A percentile compares a stretch with the other conserved stretches of the same genome.
These are phyloP conservation scores for Drosophila nr. medialis DNA, from an alignment of 2,888 invertebrate species.

Conservation along the genomic window DNA sequence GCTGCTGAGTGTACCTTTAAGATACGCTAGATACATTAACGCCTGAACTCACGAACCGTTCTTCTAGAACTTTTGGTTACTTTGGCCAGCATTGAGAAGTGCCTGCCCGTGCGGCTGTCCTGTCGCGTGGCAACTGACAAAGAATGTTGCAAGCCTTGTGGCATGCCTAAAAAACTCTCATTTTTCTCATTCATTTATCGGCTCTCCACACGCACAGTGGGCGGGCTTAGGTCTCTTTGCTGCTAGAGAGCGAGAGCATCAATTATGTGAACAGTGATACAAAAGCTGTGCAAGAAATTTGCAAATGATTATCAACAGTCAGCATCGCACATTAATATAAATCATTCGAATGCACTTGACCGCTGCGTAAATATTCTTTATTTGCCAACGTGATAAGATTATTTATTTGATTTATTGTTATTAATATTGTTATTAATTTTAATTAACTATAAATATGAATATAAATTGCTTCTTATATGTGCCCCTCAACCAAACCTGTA, in stretches of 20 bases:
- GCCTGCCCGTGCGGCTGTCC: slow-evolving; percentile 66
- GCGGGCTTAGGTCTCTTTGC: slow-evolving; percentile 46
- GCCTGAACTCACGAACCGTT: slow-evolving; percentile 20
- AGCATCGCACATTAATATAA: not conserved
- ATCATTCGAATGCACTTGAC: not conserved
- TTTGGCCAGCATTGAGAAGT: slow-evolving; percentile 17
- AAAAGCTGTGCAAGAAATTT: not conserved
- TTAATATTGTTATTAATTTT: not conserved
- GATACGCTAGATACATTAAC: slow-evolving; percentile 29
- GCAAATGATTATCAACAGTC: not conserved
- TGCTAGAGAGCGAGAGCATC: slow-evolving; percentile 16
- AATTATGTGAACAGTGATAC: slow-evolving; percentile 44
- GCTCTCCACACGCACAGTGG: slow-evolving; percentile 34
- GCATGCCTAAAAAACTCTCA: slow-evolving; percentile 28
- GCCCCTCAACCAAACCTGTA: not conserved
- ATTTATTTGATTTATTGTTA: not conserved
- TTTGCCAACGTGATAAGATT: not conserved
- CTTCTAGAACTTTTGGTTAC: slow-evolving; percentile 14
- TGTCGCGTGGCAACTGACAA: slow-evolving; percentile 73
- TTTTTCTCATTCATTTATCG: slow-evolving; percentile 35
- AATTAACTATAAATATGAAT: not conserved
- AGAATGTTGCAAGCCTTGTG: slow-evolving; percentile 45
- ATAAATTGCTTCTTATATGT: not conserved
- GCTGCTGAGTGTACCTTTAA: slow-evolving; percentile 29
- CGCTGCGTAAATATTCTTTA: not conserved